A percentile compares a stretch with the other conserved stretches of the same genome.
Conservation (phyloP, 2,888 invertebrate genomes). For the Patella caerulea region DNA sequence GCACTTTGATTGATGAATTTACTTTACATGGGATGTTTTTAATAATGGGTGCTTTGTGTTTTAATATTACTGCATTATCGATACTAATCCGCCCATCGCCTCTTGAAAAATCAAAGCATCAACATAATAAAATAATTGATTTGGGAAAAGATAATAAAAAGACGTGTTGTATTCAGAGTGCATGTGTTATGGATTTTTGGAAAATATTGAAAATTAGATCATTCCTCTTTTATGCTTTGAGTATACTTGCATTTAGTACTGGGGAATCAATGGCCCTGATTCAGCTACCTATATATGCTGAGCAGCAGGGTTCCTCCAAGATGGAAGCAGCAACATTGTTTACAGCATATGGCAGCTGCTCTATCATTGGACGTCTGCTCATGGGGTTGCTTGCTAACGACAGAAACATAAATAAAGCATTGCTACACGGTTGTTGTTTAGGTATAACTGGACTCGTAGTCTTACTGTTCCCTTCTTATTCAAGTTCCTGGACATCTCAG, state of each 20-base stretch:
- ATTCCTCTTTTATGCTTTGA: neutral
- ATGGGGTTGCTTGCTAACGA: neutral
- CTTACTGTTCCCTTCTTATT: neutral
- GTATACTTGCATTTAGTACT: neutral
- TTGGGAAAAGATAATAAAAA: neutral
- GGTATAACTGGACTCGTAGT: neutral
- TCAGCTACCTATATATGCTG: neutral
- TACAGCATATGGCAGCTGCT: neutral
- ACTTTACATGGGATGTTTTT: neutral
- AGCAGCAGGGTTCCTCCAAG: neutral
- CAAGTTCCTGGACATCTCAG: neutral
- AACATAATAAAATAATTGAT: neutral
- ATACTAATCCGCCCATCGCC: neutral
- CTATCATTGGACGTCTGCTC: neutral
- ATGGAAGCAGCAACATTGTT: neutral
- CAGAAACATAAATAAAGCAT: neutral
- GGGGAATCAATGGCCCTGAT: neutral
- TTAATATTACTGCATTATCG: neutral
- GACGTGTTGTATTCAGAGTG: too few species aligned
- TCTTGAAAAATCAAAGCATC: neutral
- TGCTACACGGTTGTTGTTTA: neutral
- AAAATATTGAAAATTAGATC: neutral
- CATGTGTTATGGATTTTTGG: neutral
- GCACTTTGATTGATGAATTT: neutral
- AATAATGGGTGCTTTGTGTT: neutral